phyloP scores from a whole-genome alignment of 1,140 invertebrate species.

The Drosophila seguyi region DNA sequence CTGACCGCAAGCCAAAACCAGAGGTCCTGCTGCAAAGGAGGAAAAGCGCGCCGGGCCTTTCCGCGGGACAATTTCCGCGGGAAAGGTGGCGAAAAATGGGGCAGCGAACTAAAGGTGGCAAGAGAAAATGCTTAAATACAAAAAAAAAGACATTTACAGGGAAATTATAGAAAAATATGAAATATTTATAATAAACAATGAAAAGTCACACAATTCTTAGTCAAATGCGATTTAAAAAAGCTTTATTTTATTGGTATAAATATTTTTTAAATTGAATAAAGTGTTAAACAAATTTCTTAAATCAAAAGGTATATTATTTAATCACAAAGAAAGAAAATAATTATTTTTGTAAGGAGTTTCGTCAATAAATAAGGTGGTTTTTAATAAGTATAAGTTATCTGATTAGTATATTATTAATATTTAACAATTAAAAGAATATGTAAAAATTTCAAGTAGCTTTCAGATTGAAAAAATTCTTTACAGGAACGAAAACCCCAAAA shows the following conservation, averaged over 20 bases:
- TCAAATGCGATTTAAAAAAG: not conserved
- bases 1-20: conserved; percentile 75
- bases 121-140: too few species aligned
- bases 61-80: conserved; percentile 12
- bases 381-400: not conserved
- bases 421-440: not conserved
- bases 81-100: not conserved
- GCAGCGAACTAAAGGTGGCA: not conserved
- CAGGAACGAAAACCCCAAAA: not conserved
- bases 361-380: not conserved
- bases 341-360: not conserved
- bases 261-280: not conserved
- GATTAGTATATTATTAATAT: not conserved
- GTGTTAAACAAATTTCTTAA: not conserved
- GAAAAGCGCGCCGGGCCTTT: not conserved
- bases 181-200: too few species aligned
- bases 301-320: not conserved
- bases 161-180: not conserved
- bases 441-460: not conserved
- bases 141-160: too few species aligned
- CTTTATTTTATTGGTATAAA: too few species aligned
- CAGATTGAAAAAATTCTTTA: too few species aligned
- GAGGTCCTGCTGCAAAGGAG: conserved; percentile 8
- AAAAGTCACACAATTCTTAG: not conserved
- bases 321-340: not conserved